Evolutionary conservation across 2,888 invertebrate species (phyloP), one percentile per base, ranked within the genome.

Genomic region (Eurytoma californica): DNA sequence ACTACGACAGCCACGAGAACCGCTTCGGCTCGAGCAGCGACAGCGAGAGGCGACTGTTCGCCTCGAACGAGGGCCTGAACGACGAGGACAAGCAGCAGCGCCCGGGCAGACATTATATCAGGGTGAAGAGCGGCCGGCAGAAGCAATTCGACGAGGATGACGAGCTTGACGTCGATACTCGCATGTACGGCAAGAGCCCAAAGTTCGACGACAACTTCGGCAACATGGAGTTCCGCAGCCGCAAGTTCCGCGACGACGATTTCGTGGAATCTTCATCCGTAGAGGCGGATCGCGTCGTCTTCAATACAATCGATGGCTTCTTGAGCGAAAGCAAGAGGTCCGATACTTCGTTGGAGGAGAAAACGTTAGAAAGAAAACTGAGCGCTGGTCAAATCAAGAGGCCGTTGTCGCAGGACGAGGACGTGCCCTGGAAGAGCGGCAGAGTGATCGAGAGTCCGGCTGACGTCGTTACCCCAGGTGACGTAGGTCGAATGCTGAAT

Each of bases 401-500:
- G 80, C 88, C 88, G 0, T 83, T 88, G 68, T 87, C 88, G 49
- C 88, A 88, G 85, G 88, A 89, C 83, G 89, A 89, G 49, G 87
- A 88, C 51, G 86, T 86, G 68, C 87, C 90, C 13, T 85, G 89
- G 58, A 91, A 91, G 82, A 90, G 85, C 49, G 88, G 86, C 30
- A 82, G 88, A 12, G 84, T 86, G 5, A 86, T 90, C 66, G 90
- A 91, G 83, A 68, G 61, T 3, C 51, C 76, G 1, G 70, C 39
- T 3, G 77, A 79, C 55, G 79, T 79, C 1, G 89, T 90, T 4
- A 89, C 87, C 1, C 88, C 90, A 0, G 90, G 89, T 51, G 90
- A 91, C 74, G 90, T 91, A 61, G 91, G 91, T 51, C 89, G 91
- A 82, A 87, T 90, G 89, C 82, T 90, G 63, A 90, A 90, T 82